Percentiles rank a stretch among this genome's conserved stretches.
phyloP scores from a whole-genome alignment of 2,113 vertebrate species.

The Salvelinus fontinalis region DNA sequence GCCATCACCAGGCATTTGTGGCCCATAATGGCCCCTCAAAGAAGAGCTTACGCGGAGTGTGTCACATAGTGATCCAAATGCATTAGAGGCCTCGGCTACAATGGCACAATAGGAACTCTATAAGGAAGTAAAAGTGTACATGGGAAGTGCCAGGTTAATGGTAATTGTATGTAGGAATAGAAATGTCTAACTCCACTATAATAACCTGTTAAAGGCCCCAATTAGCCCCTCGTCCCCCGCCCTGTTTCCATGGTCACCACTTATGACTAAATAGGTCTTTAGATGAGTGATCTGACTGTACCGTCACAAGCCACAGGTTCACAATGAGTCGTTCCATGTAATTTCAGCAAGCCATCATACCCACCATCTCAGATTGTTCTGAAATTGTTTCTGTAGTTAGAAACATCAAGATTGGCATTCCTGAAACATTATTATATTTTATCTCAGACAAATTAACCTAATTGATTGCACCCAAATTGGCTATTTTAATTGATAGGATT shows the following conservation, averaged over 20 bases:
- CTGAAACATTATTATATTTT: no score
- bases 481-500: no score
- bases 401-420: no score
- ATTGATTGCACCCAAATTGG: no score
- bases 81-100: neutral
- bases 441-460: no score
- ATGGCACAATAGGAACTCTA: no score
- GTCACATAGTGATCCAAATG: neutral
- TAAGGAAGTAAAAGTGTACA: no score
- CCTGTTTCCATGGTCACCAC: neutral
- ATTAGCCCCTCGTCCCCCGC: neutral
- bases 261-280: neutral
- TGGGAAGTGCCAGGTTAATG: neutral
- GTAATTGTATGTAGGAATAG: neutral
- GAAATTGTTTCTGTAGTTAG: no score
- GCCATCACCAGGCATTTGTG: conserved; percentile 24
- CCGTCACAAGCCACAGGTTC: neutral
- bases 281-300: neutral
- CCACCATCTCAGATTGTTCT: no score
- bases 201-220: neutral
- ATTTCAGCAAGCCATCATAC: no score
- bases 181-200: no score
- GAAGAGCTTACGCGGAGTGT: neutral
- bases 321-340: neutral
- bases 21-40: neutral